Evolutionary conservation across 1,140 invertebrate genomes (phyloP), one percentile per base, ranked within the genome.

Genomic region (Drosophila fuyamai): DNA sequence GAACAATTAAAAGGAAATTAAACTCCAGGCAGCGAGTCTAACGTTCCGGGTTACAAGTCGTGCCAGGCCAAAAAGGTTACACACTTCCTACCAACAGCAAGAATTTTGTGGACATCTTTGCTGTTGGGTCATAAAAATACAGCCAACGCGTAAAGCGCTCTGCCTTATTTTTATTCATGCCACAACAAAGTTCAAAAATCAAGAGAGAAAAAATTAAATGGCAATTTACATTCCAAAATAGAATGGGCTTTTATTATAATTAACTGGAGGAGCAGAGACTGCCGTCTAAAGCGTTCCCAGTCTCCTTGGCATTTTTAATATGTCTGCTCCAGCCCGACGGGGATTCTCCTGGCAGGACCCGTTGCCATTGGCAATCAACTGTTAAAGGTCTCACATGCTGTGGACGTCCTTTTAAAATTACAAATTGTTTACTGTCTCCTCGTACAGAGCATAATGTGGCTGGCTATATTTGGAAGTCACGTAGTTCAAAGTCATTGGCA

Each of bases 201-300:
- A 73, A 71, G 57, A 56, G 47, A 55, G 44, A 71, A 51, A 81
- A 82, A 80, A 79, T 84, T 83, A 84, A 89, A 89, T 72, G 62
- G 84, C 77, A 84, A 89, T 89, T 89, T 89, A 74, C 80, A 89
- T 89, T 81, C 68, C 78, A 75, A 75, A 82, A 83, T 83, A 77
- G 63, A 83, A 88, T 60, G 55, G 59, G 67, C 68, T 80, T 78
- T 88, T 83, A 83, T 88, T 88, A 88, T 86, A 86, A 86, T 88
- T 86, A 83, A 89, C 79, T 86, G 41, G 40, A 62, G 38, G 40
- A 78, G 47, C 55, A 53, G 29, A 29, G 18, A 46, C 13, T 32
- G 16, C 47, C 32, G 35, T 67, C 62, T 71, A 35, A 16, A 72
- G 65, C 35, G 47, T 9, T 35, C 53, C 66, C 41, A 27, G 6